Evolutionary conservation across 2,888 invertebrate genomes (phyloP).

Genomic region (Dynastes tityus): DNA sequence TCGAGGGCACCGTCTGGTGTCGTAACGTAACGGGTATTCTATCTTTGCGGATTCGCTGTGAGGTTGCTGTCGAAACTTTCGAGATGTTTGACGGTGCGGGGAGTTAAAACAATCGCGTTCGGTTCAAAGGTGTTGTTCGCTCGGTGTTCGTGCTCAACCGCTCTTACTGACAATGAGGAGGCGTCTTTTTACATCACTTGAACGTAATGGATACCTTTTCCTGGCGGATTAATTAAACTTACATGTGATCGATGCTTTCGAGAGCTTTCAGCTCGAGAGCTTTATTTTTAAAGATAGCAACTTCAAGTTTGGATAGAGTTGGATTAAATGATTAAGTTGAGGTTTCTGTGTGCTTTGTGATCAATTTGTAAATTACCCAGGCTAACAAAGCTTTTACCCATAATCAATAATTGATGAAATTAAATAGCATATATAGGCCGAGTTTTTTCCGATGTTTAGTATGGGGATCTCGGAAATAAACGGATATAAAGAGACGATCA

Average conservation of each 20-base stretch:
- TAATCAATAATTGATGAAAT: too few species aligned
- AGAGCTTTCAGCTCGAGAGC: too few species aligned
- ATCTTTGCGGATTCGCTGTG: background rate
- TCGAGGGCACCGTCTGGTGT: background rate
- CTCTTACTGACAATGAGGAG: background rate
- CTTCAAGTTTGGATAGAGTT: too few species aligned
- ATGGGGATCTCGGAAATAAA: too few species aligned
- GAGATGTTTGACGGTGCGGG: background rate
- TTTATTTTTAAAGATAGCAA: too few species aligned
- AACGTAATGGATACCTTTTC: background rate
- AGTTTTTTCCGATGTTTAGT: too few species aligned
- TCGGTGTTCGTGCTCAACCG: background rate
- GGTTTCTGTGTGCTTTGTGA: too few species aligned
- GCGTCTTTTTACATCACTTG: background rate
- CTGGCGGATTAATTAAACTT: background rate
- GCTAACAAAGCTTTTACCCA: too few species aligned
- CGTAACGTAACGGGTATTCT: background rate
- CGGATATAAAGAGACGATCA: too few species aligned
- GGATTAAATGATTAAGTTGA: too few species aligned
- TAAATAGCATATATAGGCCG: too few species aligned
- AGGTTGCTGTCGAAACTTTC: constrained; percentile 11
- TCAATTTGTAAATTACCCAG: too few species aligned
- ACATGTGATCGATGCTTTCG: background rate
- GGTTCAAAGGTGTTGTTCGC: background rate
- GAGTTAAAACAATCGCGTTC: background rate